Base-by-base conservation (phyloP, 2,113 vertebrate species). In the Corvus hawaiiensis region DNA sequence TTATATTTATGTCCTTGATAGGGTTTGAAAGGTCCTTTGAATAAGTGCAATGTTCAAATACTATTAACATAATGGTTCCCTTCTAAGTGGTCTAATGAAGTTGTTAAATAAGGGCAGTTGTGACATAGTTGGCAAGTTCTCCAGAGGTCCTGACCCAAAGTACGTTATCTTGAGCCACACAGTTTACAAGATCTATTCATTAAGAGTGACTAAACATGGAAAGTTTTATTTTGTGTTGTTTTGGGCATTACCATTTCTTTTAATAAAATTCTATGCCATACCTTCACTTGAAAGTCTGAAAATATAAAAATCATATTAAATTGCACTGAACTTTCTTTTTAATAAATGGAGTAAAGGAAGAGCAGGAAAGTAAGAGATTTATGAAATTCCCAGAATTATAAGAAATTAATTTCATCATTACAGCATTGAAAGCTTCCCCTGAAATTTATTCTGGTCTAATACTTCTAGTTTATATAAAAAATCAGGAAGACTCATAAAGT, bases 151-250 rank as follows among this genome's bases (percentile, higher is more conserved):
- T 83, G 28, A 66, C n/a, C 37, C 13, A 79, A 75, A 89, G 7
- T 4, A n/a, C 3, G 0, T 21, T 59, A 72, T 49, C 39, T 49
- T 0, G 0, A 80, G 22, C 24, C 46, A 75, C 18, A 16, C 1
- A 22, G 3, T 81, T 84, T 62, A 24, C 35, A 59, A 44, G 14
- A 82, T 59, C 14, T 46, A n/a, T 84, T 81, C 46, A 55, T 54
- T 68, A 82, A 56, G 20, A 84, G 48, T 11, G 9, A 58, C 15
- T 89, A 85, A 56, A 43, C 2, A 43, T 56, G 8, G 51, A 27
- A 80, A 41, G 5, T 28, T 64, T 16, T 58, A 9, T 51, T 92
- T 90, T 56, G 5, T 6, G 6, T 66, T 77, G 33, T 63, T 44
- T 71, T 33, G 5, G 16, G 1, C 4, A 64, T 72, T 67, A 35